A percentile compares a stretch with the other conserved stretches of the same genome.
phyloP scores from a whole-genome alignment of 2,888 invertebrate species.

The Philonicus albiceps region DNA sequence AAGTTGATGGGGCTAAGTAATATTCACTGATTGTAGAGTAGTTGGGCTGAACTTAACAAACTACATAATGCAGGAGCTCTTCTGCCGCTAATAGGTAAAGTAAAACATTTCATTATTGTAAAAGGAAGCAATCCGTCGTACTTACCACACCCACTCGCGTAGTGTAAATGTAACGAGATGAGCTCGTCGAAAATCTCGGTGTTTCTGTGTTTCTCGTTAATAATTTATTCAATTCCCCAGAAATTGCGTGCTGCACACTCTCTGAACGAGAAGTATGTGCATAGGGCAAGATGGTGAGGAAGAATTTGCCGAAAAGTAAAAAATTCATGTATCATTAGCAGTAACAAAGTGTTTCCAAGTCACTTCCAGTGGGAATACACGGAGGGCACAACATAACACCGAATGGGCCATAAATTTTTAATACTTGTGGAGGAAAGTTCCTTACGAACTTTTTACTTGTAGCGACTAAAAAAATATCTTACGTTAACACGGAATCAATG shows the following conservation, averaged over 20 bases:
- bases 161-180: background rate
- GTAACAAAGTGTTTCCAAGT: slow-evolving; percentile 18
- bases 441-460: slow-evolving; percentile 9
- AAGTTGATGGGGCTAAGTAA: no score
- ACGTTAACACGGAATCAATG: slow-evolving; percentile 17
- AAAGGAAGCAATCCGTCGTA: background rate
- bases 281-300: background rate
- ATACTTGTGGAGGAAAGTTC: slow-evolving; percentile 10
- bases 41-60: background rate
- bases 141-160: background rate
- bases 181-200: background rate
- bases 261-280: background rate
- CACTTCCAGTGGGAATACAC: slow-evolving; percentile 3
- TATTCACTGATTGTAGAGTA: no score
- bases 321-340: slow-evolving; percentile 33
- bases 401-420: slow-evolving; percentile 26
- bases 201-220: slow-evolving; percentile 6
- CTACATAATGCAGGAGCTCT: background rate
- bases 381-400: background rate
- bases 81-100: background rate
- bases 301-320: slow-evolving; percentile 35
- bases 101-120: background rate
- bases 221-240: slow-evolving; percentile 25
- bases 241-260: background rate
- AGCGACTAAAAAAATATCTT: background rate